Conservation (phyloP, 2,113 vertebrate species). For the Chaetops frenatus region DNA sequence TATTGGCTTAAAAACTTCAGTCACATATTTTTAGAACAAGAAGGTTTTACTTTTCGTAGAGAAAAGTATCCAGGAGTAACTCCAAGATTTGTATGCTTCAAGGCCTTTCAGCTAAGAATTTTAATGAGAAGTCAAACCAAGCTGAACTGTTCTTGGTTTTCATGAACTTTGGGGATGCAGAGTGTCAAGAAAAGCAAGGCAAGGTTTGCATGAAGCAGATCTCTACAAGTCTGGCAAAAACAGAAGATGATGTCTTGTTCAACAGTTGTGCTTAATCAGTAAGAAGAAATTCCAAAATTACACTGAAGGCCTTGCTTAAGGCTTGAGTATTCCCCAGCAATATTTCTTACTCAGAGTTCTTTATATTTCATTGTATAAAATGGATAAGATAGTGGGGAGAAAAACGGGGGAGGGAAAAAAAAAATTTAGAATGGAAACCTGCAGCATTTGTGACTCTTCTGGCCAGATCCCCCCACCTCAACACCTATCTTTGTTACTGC, state of each 20-base stretch:
- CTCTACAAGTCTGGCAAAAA: neutral
- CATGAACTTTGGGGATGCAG: neutral
- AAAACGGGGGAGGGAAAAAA: rapidly evolving
- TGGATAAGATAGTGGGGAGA: rapidly evolving
- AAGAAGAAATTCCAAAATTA: neutral
- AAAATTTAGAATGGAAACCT: neutral
- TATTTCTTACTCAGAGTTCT: neutral
- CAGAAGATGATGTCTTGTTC: neutral
- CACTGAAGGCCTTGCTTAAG: neutral
- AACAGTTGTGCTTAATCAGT: neutral
- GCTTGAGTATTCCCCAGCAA: neutral
- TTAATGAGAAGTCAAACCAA: neutral
- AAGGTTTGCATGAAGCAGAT: neutral
- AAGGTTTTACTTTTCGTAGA: neutral
- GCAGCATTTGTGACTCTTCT: neutral
- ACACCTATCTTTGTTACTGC: neutral
- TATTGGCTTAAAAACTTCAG: neutral
- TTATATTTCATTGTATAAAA: neutral
- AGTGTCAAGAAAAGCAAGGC: neutral
- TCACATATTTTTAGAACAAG: rapidly evolving
- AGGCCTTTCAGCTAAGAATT: neutral
- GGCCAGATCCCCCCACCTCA: rapidly evolving
- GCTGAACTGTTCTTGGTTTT: neutral
- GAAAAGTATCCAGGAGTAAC: neutral
- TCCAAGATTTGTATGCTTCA: neutral